phyloP scores from a whole-genome alignment of 2,797 vertebrate species.

The Cossypha heuglini region DNA sequence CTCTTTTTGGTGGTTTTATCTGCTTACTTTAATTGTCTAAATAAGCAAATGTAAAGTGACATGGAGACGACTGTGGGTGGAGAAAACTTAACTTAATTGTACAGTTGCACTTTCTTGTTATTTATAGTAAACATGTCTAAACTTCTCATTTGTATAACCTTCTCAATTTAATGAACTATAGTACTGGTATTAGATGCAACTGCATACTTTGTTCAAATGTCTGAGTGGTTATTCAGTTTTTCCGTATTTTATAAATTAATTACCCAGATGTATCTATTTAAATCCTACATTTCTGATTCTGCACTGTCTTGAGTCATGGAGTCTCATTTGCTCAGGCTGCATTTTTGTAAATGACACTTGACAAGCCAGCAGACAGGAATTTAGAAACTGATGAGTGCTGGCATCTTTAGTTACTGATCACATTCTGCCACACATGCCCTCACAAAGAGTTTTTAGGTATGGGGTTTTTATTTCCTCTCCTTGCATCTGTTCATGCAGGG shows the following conservation, averaged over 20 bases:
- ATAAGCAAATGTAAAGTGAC: background rate
- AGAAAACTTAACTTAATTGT: background rate
- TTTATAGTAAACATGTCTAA: background rate
- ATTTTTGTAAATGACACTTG: background rate
- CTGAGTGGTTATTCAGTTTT: background rate
- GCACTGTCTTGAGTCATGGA: background rate
- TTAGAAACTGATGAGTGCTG: background rate
- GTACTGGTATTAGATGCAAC: background rate
- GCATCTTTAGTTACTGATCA: background rate
- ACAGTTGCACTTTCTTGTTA: background rate
- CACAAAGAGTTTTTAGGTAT: background rate
- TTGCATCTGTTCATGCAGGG: background rate
- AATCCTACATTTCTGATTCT: background rate
- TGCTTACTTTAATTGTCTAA: background rate
- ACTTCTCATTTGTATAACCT: background rate
- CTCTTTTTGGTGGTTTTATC: background rate
- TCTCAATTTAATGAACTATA: background rate
- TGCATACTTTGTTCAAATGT: background rate
- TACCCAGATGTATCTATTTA: background rate
- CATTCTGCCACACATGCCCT: background rate
- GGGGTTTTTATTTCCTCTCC: fast-evolving
- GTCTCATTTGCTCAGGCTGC: background rate
- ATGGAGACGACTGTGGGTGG: fast-evolving
- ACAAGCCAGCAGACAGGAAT: background rate
- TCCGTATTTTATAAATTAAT: background rate